Evolutionary conservation across 2,797 vertebrate genomes (phyloP), one percentile per base, ranked within the genome.

Genomic region (Halcyon leucocephala): DNA sequence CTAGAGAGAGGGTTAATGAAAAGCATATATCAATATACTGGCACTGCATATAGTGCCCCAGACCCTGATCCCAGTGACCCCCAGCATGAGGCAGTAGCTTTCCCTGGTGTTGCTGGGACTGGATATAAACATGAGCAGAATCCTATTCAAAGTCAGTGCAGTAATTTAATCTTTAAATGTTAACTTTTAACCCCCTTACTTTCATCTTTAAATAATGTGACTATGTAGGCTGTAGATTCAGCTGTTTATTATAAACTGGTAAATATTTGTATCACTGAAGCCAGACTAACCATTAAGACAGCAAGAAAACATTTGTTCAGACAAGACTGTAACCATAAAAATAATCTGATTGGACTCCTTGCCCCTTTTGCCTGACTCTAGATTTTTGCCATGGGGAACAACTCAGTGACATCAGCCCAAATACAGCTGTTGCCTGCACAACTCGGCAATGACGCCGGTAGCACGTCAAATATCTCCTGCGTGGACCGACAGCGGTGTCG

Each of bases 1-100:
- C 99, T 99, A 80, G 61, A 66, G 42, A 37, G 28, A 86, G 16
- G 24, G 61, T 93, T 89, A 87, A 81, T 44, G 61, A 60, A 92
- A 93, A 94, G 20, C 46, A 28, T 19, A 42, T 10, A 74, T 94
- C 61, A 94, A 12, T 76, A 54, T 24, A 78, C 22, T 73, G 55
- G 35, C 26, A 29, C 24, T 55, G 42, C 69, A 37, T 51, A 57
- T 9, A 81, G 42, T 9, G 61, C 46, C 52, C 64, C 65, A 76
- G 77, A 54, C 35, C 51, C 81, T 81, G 69, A 35, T 95, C 61
- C 70, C 57, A 80, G 0, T 58, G 61, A 72, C n/a, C 58, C 35
- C 54, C 64, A 72, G 26, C 18, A 18, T n/a, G 60, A 94, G 66
- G 39, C 90, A 95, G 74, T 33, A 87, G 46, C 31, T 89, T 67